phyloP scores from a whole-genome alignment of 2,797 vertebrate genomes.

The Sebastes oblongus region DNA sequence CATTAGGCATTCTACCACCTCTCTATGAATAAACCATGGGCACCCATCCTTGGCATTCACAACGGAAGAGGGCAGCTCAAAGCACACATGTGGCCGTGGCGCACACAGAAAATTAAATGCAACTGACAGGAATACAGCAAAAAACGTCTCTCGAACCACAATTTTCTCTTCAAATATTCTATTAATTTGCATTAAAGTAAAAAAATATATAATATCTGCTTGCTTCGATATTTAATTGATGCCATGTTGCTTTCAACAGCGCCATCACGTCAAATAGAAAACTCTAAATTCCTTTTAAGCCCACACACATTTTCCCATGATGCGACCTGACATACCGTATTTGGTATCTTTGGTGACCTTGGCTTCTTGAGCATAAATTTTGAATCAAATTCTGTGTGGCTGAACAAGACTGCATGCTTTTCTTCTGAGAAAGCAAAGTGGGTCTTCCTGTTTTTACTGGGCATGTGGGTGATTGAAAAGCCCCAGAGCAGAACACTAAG shows the following conservation, averaged over 20 bases:
- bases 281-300: not conserved
- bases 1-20: constrained; percentile 52
- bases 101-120: constrained; percentile 19
- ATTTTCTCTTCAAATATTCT: not conserved
- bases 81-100: constrained; percentile 18
- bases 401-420: constrained; percentile 4
- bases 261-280: not conserved
- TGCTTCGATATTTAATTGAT: constrained; percentile 18
- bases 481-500: constrained; percentile 31
- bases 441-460: not conserved
- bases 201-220: not conserved
- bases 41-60: constrained; percentile 44
- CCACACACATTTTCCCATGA: constrained; percentile 18
- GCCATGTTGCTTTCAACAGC: not conserved
- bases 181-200: not conserved
- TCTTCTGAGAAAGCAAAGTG: constrained; percentile 9
- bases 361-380: not conserved
- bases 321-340: constrained; percentile 9
- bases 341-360: constrained; percentile 19
- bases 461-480: constrained; percentile 41
- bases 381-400: constrained; percentile 16
- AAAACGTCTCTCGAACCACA: not conserved
- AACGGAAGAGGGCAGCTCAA: constrained; percentile 46
- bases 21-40: constrained; percentile 70
- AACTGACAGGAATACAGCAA: constrained; percentile 15